phyloP scores from a whole-genome alignment of 2,888 invertebrate genomes.

The Dexiosoma caninum region DNA sequence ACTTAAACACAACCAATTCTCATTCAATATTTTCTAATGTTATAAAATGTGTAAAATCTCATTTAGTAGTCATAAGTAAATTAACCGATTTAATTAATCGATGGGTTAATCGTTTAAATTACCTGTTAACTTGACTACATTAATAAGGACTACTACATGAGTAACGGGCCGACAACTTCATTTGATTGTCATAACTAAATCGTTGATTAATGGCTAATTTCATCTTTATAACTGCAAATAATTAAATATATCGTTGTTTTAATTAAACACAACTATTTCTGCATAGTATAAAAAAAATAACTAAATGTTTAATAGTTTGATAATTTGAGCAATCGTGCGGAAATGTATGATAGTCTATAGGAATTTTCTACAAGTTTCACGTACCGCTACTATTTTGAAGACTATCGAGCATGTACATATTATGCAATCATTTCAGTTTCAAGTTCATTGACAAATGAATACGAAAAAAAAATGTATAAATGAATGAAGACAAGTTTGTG shows the following conservation, averaged over 20 bases:
- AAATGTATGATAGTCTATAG: neutral
- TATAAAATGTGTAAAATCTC: no score
- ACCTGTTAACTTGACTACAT: no score
- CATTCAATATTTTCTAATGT: no score
- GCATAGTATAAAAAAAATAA: neutral
- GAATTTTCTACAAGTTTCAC: neutral
- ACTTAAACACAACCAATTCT: no score
- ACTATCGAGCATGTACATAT: neutral
- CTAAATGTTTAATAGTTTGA: neutral
- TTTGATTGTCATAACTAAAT: constrained; percentile 25
- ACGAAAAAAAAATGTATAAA: neutral
- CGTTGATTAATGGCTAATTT: neutral
- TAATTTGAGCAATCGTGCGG: neutral
- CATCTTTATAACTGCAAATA: neutral
- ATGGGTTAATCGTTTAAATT: no score
- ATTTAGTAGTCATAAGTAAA: no score
- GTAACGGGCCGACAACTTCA: constrained; percentile 1
- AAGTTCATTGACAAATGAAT: constrained; percentile 46
- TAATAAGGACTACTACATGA: no score
- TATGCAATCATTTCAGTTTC: constrained; percentile 33
- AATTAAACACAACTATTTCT: neutral
- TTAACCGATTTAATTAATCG: no score
- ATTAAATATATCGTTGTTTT: constrained; percentile 4
- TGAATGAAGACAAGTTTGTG: neutral
- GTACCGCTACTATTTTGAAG: neutral